Percentiles rank a stretch among this genome's conserved stretches.
Evolutionary conservation across 2,888 invertebrate species (phyloP).

Genomic region (Ichneumoninae sp.): DNA sequence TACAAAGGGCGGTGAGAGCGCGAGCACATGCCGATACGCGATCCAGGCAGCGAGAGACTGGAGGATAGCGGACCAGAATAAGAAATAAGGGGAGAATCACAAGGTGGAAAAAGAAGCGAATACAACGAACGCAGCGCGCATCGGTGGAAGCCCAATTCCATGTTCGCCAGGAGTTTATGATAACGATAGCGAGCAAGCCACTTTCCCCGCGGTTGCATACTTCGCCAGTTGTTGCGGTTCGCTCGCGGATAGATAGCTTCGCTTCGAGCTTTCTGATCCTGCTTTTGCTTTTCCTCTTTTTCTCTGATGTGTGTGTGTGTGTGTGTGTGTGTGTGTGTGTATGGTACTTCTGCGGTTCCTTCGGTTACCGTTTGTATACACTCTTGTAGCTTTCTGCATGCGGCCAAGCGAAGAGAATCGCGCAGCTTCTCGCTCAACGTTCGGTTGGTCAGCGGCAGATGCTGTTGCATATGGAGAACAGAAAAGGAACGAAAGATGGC

Average conservation of each 20-base stretch:
- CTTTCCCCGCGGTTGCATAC: slow-evolving; percentile 45
- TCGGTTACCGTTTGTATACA: slow-evolving; percentile 33
- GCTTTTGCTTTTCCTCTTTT: slow-evolving; percentile 12
- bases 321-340: not conserved
- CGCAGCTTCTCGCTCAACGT: slow-evolving; percentile 27
- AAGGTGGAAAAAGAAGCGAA: slow-evolving; percentile 24
- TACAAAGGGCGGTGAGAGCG: slow-evolving; percentile 57
- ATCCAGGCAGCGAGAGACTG: not conserved
- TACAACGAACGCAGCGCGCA: slow-evolving; percentile 15
- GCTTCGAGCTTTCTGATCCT: slow-evolving; percentile 42
- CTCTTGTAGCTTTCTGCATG: slow-evolving; percentile 24
- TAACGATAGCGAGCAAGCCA: slow-evolving; percentile 70
- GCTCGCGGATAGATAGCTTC: slow-evolving; percentile 32
- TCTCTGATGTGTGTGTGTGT: not conserved
- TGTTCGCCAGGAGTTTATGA: slow-evolving; percentile 73
- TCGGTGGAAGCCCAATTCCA: slow-evolving; percentile 64
- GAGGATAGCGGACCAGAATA: slow-evolving; percentile 27
- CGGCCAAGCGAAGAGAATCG: slow-evolving; percentile 37
- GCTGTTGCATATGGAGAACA: slow-evolving; percentile 83
- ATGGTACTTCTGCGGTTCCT: slow-evolving; percentile 20
- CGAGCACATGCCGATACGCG: slow-evolving; percentile 36
- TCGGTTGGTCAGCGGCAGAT: slow-evolving; percentile 73
- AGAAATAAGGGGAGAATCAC: slow-evolving; percentile 18
- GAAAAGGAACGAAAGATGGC: slow-evolving; percentile 83
- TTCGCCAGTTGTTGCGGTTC: slow-evolving; percentile 39